Conservation (phyloP, 2,797 vertebrate genomes). For the Avahi laniger region DNA sequence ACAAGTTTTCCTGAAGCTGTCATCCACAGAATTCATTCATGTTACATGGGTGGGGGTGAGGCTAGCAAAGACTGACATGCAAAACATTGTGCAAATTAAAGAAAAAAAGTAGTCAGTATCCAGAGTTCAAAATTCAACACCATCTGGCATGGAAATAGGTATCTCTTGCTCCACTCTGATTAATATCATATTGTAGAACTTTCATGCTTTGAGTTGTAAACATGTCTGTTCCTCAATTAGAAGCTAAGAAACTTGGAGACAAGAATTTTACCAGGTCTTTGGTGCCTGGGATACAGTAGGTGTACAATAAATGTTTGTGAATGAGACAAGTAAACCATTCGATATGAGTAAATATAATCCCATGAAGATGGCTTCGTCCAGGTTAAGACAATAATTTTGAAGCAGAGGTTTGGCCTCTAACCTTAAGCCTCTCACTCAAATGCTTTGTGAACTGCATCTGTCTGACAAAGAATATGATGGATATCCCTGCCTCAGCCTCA, state of each 20-base stretch:
- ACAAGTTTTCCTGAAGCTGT: background rate
- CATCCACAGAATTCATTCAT: background rate
- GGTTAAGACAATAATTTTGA: background rate
- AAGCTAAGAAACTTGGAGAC: background rate
- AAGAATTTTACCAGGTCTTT: background rate
- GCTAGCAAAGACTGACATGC: background rate
- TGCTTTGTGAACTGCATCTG: background rate
- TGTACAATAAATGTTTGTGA: background rate
- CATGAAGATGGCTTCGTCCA: background rate
- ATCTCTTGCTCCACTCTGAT: background rate
- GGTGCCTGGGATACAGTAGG: background rate
- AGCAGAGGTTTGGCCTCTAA: background rate
- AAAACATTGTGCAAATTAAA: background rate
- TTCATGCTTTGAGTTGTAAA: background rate
- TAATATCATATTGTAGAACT: background rate
- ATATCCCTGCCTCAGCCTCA: background rate
- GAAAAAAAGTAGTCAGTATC: background rate
- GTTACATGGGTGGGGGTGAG: background rate
- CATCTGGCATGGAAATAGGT: background rate
- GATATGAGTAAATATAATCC: background rate
- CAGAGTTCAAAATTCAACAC: background rate
- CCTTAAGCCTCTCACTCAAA: background rate
- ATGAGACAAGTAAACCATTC: background rate
- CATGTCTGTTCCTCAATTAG: background rate
- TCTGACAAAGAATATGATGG: background rate